phyloP scores from a whole-genome alignment of 2,888 invertebrate species.

The Asteroscopus sphinx region DNA sequence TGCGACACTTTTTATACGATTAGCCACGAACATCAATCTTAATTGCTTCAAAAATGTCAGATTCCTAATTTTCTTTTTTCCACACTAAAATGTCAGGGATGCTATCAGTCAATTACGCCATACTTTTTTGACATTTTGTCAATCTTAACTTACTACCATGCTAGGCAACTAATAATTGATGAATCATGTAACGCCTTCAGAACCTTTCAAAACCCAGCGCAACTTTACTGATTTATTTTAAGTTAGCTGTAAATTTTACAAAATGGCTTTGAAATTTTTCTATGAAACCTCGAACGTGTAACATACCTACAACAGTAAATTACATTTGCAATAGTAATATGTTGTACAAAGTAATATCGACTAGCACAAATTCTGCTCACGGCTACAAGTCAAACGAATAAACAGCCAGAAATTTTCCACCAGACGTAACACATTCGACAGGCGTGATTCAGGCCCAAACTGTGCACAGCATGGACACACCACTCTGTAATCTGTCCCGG shows the following conservation, averaged over 20 bases:
- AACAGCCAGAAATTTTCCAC: constrained; percentile 73
- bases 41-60: constrained; percentile 42
- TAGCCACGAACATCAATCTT: constrained; percentile 53
- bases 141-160: constrained; percentile 39
- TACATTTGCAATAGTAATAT: constrained; percentile 15
- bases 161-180: constrained; percentile 55
- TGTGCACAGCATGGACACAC: constrained; percentile 72
- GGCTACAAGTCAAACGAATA: constrained; percentile 67
- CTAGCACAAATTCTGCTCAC: constrained; percentile 33
- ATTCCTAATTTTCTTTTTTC: constrained; percentile 52
- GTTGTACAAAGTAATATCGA: constrained; percentile 38
- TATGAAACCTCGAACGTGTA: constrained; percentile 14
- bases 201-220: constrained; percentile 17
- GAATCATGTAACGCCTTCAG: constrained; percentile 46
- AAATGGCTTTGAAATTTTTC: constrained; percentile 4
- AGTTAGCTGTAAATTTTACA: constrained; percentile 8
- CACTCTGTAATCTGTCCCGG: constrained; percentile 86
- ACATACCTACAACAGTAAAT: constrained; percentile 14
- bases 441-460: constrained; percentile 75
- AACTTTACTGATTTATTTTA: constrained; percentile 47
- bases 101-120: constrained; percentile 59
- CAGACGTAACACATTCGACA: constrained; percentile 75
- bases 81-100: constrained; percentile 28
- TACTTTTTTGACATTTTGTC: constrained; percentile 58
- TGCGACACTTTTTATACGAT: constrained; percentile 33